These are phyloP conservation scores for Morpho helenor DNA, from an alignment of 2,888 invertebrate genomes.

Conservation along the genomic window DNA sequence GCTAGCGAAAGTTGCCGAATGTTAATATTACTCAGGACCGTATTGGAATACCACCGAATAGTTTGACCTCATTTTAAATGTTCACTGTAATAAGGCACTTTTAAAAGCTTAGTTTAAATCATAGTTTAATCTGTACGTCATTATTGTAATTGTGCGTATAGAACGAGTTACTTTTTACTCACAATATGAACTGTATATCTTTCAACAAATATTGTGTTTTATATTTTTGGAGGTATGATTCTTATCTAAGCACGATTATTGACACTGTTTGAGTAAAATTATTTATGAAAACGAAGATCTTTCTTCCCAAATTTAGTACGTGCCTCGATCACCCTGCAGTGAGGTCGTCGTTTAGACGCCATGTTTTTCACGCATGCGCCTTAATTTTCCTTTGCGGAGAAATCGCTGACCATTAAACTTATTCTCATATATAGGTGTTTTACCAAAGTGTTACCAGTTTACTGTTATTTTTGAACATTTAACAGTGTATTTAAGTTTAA, in stretches of 20 bases:
- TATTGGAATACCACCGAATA: conserved; percentile 29
- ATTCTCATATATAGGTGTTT: conserved; percentile 17
- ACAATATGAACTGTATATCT: no score
- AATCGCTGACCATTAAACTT: conserved; percentile 57
- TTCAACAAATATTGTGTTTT: no score
- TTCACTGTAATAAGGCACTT: neutral
- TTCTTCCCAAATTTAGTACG: conserved; percentile 34
- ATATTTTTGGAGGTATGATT: no score
- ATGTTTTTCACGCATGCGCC: conserved; percentile 73
- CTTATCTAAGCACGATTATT: no score
- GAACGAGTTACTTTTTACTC: no score
- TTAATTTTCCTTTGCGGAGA: conserved; percentile 45
- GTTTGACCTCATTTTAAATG: conserved; percentile 15
- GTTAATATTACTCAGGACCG: conserved; percentile 59
- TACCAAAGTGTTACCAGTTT: conserved; percentile 28
- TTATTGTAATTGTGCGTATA: no score
- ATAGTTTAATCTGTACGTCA: no score
- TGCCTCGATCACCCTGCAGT: conserved; percentile 62
- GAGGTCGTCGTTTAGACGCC: conserved; percentile 60
- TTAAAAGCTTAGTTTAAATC: no score
- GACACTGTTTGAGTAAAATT: neutral
- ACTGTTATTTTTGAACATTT: neutral
- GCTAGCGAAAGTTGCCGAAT: conserved; percentile 59
- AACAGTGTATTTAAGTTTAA: no score
- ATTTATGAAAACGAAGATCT: neutral